Conservation (phyloP, 30 jellyfish, hydroid and myxozoan species). For the Hydractinia echinata region DNA sequence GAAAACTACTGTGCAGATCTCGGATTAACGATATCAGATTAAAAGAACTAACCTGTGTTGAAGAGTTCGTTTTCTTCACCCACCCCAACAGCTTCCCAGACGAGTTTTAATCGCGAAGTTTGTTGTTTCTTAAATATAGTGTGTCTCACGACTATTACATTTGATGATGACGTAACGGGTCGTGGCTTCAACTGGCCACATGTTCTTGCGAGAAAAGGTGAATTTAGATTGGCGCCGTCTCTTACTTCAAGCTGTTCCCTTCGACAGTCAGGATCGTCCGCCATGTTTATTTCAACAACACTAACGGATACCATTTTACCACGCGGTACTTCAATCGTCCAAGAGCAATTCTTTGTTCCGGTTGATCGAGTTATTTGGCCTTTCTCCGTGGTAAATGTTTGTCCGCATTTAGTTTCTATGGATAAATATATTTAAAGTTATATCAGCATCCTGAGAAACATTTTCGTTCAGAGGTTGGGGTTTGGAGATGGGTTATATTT, state of each 20-base stretch:
- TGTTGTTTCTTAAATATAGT: conserved; percentile 3
- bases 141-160: conserved; percentile 46
- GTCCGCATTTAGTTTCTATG: conserved; percentile 24
- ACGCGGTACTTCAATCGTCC: conserved; percentile 21
- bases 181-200: conserved; percentile 52
- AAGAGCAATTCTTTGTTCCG: conserved; percentile 18
- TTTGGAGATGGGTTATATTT: no score
- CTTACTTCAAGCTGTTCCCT: conserved; percentile 20
- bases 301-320: neutral
- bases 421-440: neutral
- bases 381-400: conserved; percentile 1
- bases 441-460: no score
- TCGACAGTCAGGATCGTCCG: conserved; percentile 40
- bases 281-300: conserved; percentile 9
- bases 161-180: conserved; percentile 49
- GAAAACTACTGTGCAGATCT: no score
- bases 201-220: conserved; percentile 14
- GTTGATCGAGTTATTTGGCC: neutral
- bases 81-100: conserved; percentile 29
- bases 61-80: neutral
- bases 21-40: no score
- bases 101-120: conserved; percentile 3
- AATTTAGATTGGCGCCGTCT: neutral
- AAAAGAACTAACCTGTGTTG: no score
- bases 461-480: no score